phyloP scores from a whole-genome alignment of 1,140 invertebrate species.

The Cotesia typhae region DNA sequence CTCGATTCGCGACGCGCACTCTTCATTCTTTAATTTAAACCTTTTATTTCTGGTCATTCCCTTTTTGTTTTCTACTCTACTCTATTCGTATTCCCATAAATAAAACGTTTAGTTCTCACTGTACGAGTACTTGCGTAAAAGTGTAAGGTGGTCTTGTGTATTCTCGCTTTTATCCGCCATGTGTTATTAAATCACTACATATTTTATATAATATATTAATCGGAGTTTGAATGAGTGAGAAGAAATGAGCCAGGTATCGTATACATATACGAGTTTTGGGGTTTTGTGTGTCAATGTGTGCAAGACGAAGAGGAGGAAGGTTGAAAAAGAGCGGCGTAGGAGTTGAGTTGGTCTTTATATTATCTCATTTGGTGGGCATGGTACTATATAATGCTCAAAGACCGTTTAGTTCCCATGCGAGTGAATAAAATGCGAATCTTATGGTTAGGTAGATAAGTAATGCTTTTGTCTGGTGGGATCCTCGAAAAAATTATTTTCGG shows the following conservation, averaged over 20 bases:
- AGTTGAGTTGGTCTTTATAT: too few species aligned
- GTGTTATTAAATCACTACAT: too few species aligned
- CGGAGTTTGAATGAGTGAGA: too few species aligned
- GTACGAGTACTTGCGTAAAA: background rate
- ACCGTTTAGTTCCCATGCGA: slow-evolving; percentile 39
- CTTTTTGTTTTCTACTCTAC: slow-evolving; percentile 42
- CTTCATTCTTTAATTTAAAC: slow-evolving; percentile 10
- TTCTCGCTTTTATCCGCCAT: too few species aligned
- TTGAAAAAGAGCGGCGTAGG: slow-evolving; percentile 26
- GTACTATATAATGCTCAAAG: slow-evolving; percentile 35
- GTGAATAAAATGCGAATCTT: slow-evolving; percentile 53
- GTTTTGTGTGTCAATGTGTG: too few species aligned
- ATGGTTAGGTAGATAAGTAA: slow-evolving; percentile 50
- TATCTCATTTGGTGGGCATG: background rate
- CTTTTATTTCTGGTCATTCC: slow-evolving; percentile 7
- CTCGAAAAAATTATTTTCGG: slow-evolving; percentile 23
- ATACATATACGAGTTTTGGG: too few species aligned
- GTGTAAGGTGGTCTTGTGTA: slow-evolving; percentile 5
- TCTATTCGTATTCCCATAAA: slow-evolving; percentile 47
- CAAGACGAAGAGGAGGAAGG: slow-evolving; percentile 11
- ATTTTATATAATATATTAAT: too few species aligned
- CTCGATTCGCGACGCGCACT: slow-evolving; percentile 56
- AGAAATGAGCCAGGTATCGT: too few species aligned
- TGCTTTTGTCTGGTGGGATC: slow-evolving; percentile 41
- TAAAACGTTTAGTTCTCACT: slow-evolving; percentile 42